phyloP scores from a whole-genome alignment of 1,140 invertebrate species.

The Dendrolimus kikuchii region DNA sequence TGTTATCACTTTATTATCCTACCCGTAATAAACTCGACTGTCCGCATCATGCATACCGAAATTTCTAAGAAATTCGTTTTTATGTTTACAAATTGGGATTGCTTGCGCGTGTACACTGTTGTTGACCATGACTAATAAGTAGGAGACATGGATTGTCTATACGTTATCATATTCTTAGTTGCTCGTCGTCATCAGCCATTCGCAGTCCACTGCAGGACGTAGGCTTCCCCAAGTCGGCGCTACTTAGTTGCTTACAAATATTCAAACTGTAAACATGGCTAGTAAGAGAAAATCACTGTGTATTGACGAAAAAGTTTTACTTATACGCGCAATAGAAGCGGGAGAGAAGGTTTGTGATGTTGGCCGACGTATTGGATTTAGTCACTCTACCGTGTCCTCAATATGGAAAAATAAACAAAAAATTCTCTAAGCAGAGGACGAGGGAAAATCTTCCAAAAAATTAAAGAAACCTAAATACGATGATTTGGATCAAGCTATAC shows the following conservation, averaged over 20 bases:
- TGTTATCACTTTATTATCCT: no score
- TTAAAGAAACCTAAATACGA: conserved; percentile 28
- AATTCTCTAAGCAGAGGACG: conserved; percentile 17
- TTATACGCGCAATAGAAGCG: conserved; percentile 27
- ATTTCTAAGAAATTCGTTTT: no score
- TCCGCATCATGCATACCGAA: no score
- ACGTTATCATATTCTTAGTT: no score
- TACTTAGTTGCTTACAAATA: conserved; percentile 15
- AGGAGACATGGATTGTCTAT: no score
- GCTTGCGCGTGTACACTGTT: no score
- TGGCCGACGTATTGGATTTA: conserved; percentile 22
- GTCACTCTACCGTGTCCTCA: conserved; percentile 22
- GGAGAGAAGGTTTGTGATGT: conserved; percentile 26
- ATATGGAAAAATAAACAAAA: conserved; percentile 32
- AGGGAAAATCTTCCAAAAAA: conserved; percentile 23
- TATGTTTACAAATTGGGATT: no score
- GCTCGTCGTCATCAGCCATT: no score
- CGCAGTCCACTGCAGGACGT: no score
- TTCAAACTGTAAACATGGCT: conserved; percentile 20
- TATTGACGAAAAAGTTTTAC: conserved; percentile 24
- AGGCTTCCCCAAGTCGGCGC: no score
- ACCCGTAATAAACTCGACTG: no score
- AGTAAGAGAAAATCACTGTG: conserved; percentile 27
- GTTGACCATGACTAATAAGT: no score
- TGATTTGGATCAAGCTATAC: conserved; percentile 33